These are phyloP conservation scores for Choristoneura fumiferana DNA, from an alignment of 1,140 invertebrate genomes.

Conservation along the genomic window DNA sequence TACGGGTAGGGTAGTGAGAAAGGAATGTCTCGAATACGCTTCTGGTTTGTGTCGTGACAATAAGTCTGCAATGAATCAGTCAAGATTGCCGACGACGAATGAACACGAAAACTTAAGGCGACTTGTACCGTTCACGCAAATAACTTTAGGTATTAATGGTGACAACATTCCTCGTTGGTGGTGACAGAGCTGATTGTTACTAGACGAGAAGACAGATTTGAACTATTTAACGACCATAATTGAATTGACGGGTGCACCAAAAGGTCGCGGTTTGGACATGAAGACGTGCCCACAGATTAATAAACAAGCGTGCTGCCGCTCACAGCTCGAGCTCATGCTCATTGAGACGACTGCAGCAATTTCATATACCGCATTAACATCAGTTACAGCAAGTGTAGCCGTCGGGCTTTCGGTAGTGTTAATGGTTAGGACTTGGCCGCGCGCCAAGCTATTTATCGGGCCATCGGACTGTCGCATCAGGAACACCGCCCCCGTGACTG, in stretches of 20 bases:
- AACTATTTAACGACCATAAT: background rate
- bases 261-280: background rate
- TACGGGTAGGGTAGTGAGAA: slow-evolving; percentile 6
- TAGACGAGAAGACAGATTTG: background rate
- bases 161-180: background rate
- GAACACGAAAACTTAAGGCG: background rate
- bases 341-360: slow-evolving; percentile 8
- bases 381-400: slow-evolving; percentile 16
- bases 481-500: slow-evolving; percentile 34
- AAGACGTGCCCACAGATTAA: background rate
- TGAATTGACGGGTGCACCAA: background rate
- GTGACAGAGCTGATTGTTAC: background rate
- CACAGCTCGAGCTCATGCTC: background rate
- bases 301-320: background rate
- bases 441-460: slow-evolving; percentile 40
- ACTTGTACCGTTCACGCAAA: background rate
- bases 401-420: slow-evolving; percentile 10
- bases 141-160: background rate
- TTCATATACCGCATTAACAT: slow-evolving; percentile 13
- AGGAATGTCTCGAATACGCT: slow-evolving; percentile 19
- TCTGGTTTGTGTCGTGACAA: slow-evolving; percentile 34
- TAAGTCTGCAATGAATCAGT: slow-evolving; percentile 31
- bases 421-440: slow-evolving; percentile 24
- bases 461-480: slow-evolving; percentile 25
- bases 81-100: slow-evolving; percentile 27